Conservation (phyloP, 2,797 vertebrate genomes). For the Apogon hyalosoma region DNA sequence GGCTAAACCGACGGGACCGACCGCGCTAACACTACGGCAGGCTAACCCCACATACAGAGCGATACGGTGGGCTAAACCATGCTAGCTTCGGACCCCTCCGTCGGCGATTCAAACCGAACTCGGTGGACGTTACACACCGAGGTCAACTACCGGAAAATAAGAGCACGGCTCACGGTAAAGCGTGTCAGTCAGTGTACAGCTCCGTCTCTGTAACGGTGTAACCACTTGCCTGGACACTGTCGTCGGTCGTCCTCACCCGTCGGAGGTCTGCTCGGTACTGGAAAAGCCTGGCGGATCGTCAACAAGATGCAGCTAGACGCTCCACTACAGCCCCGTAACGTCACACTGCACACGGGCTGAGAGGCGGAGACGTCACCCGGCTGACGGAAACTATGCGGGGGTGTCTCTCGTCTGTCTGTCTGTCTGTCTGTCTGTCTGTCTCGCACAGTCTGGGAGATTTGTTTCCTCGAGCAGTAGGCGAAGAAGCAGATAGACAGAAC, state of each 20-base stretch:
- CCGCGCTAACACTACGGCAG: constrained; percentile 40
- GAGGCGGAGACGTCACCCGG: constrained; percentile 84
- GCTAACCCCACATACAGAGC: constrained; percentile 48
- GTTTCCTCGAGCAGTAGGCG: constrained; percentile 52
- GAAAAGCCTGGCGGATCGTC: constrained; percentile 78
- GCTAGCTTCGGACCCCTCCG: constrained; percentile 48
- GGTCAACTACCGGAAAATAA: neutral
- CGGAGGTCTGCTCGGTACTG: constrained; percentile 71
- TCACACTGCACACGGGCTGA: constrained; percentile 81
- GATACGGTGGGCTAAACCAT: constrained; percentile 47
- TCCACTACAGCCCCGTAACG: constrained; percentile 80
- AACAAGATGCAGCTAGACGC: constrained; percentile 82
- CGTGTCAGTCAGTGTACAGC: neutral
- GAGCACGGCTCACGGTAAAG: neutral
- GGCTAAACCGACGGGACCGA: constrained; percentile 17
- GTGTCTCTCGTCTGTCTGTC: constrained; percentile 78
- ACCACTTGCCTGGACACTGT: constrained; percentile 73
- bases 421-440: constrained; percentile 41
- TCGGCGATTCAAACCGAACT: constrained; percentile 23
- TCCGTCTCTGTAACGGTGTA: neutral
- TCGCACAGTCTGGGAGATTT: constrained; percentile 46
- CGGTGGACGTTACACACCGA: constrained; percentile 3
- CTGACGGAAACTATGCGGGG: constrained; percentile 86
- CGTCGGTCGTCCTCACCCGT: constrained; percentile 55
- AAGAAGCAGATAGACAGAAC: constrained; percentile 15